Percentiles rank a stretch among this genome's conserved stretches.
Conservation (phyloP, 1,140 invertebrate species). For the Lucilia cuprina region DNA sequence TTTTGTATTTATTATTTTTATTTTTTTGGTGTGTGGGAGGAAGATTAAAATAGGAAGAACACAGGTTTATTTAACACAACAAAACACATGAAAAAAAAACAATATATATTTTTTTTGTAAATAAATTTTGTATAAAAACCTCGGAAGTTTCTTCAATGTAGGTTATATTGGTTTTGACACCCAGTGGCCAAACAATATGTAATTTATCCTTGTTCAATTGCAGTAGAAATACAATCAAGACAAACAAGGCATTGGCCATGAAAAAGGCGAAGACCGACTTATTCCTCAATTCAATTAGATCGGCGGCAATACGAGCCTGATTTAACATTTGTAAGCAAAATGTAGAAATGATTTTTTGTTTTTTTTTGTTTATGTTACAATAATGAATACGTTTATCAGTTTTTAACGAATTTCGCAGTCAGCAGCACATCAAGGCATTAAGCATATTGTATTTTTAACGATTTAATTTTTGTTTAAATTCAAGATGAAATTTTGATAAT, state of each 20-base stretch:
- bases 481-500: neutral
- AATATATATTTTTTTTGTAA: constrained; percentile 36
- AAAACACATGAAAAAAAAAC: constrained; percentile 36
- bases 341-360: constrained; percentile 8
- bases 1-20: constrained; percentile 36
- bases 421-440: constrained; percentile 42
- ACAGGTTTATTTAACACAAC: neutral
- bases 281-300: constrained; percentile 92
- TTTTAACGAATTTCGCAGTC: neutral
- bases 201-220: constrained; percentile 97
- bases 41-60: neutral
- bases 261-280: constrained; percentile 98
- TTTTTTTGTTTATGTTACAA: neutral
- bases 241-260: constrained; percentile 99
- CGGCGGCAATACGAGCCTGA: constrained; percentile 85
- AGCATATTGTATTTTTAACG: constrained; percentile 28
- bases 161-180: constrained; percentile 93
- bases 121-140: constrained; percentile 64
- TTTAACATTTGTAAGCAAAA: neutral
- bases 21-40: neutral
- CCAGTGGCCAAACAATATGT: constrained; percentile 93
- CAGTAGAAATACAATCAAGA: constrained; percentile 96
- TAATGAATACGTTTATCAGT: neutral
- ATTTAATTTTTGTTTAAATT: constrained; percentile 34
- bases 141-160: constrained; percentile 89